These are phyloP conservation scores for Apotomis capreana DNA, from an alignment of 2,888 invertebrate genomes.

Conservation along the genomic window DNA sequence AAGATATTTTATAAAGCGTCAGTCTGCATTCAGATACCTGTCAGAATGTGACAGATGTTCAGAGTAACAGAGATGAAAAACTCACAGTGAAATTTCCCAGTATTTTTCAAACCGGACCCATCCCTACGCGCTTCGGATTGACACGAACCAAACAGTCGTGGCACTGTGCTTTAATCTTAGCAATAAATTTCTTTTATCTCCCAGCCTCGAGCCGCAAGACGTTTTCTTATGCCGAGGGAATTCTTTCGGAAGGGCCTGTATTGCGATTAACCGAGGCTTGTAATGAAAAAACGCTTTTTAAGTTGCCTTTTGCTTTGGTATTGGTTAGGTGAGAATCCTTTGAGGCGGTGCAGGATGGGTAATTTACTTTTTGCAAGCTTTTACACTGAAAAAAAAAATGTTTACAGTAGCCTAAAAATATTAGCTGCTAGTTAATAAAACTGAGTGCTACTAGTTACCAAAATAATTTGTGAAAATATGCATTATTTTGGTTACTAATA, in stretches of 20 bases:
- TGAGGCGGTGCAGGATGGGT: not conserved
- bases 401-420: no score
- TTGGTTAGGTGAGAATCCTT: conserved; percentile 41
- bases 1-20: no score
- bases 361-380: not conserved
- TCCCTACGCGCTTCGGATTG: conserved; percentile 58
- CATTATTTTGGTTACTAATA: no score
- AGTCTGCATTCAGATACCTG: no score
- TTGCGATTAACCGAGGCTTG: conserved; percentile 55
- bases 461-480: no score
- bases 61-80: no score
- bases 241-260: conserved; percentile 55
- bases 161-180: conserved; percentile 68
- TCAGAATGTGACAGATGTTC: no score
- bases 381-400: no score
- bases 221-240: conserved; percentile 53
- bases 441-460: no score
- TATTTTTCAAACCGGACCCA: no score
- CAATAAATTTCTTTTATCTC: conserved; percentile 78
- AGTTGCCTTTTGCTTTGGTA: conserved; percentile 33
- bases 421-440: no score
- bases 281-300: conserved; percentile 51
- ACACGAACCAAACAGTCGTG: conserved; percentile 71
- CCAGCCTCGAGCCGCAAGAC: conserved; percentile 52
- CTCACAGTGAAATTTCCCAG: no score